Conservation (phyloP, 1,140 invertebrate species). For the Zaprionus lachaisei region DNA sequence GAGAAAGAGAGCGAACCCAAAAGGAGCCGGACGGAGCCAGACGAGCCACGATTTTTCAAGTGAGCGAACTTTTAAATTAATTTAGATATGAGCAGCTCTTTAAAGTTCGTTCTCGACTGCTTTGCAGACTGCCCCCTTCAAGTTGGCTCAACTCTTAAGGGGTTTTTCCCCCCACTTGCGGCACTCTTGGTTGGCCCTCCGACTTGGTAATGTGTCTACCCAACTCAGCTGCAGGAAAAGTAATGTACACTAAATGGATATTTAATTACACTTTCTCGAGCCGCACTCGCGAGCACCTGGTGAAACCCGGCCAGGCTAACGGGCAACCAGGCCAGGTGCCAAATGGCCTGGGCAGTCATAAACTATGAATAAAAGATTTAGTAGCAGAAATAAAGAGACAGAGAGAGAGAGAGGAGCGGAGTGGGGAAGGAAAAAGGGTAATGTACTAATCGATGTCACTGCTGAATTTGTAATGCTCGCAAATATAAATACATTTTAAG, state of each 20-base stretch:
- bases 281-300: slow-evolving; percentile 7
- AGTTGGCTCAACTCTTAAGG: slow-evolving; percentile 55
- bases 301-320: slow-evolving; percentile 14
- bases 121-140: neutral
- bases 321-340: neutral
- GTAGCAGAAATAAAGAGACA: neutral
- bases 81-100: slow-evolving; percentile 79
- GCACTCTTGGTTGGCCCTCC: neutral
- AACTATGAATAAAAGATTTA: slow-evolving; percentile 41
- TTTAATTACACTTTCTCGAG: slow-evolving; percentile 74
- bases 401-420: neutral
- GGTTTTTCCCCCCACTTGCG: slow-evolving; percentile 28
- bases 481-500: slow-evolving; percentile 10
- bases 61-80: slow-evolving; percentile 82
- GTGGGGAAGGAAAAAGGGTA: neutral
- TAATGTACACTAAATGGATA: slow-evolving; percentile 82
- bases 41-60: slow-evolving; percentile 67
- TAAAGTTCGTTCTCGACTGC: slow-evolving; percentile 55
- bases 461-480: slow-evolving; percentile 16
- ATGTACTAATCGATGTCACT: slow-evolving; percentile 13
- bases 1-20: neutral
- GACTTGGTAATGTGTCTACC: slow-evolving; percentile 68
- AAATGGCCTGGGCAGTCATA: slow-evolving; percentile 22
- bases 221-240: slow-evolving; percentile 55
- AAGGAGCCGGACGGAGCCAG: slow-evolving; percentile 5